Conservation (phyloP, 2,113 vertebrate genomes). For the Ranitomeya variabilis region DNA sequence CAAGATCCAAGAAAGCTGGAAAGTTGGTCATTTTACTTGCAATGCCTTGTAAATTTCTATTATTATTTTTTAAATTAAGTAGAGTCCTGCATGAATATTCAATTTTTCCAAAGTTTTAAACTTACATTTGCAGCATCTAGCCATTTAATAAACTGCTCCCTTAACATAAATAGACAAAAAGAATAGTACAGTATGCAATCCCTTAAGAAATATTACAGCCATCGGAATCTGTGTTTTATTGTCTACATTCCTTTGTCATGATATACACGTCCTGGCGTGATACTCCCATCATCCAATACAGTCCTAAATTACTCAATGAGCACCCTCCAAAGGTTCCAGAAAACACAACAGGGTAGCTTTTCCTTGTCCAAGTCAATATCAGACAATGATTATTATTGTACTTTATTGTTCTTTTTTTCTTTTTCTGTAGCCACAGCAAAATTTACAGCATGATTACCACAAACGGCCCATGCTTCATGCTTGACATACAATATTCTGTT, state of each 20-base stretch:
- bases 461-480: constrained; percentile 44
- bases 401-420: constrained; percentile 47
- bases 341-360: constrained; percentile 54
- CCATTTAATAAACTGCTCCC: constrained; percentile 43
- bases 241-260: constrained; percentile 48
- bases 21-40: neutral
- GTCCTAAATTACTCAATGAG: constrained; percentile 50
- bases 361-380: constrained; percentile 43
- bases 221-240: constrained; percentile 55
- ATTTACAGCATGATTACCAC: constrained; percentile 47
- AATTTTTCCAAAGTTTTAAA: neutral
- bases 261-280: constrained; percentile 49
- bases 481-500: constrained; percentile 38
- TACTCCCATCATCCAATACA: constrained; percentile 26
- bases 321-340: constrained; percentile 32
- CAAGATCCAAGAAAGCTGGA: no score
- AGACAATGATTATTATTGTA: constrained; percentile 44
- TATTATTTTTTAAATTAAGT: neutral
- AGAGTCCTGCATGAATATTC: neutral
- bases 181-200: constrained; percentile 23
- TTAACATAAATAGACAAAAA: constrained; percentile 43
- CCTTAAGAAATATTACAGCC: constrained; percentile 40
- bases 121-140: constrained; percentile 11
- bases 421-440: constrained; percentile 33
- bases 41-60: neutral